Conservation (phyloP, 1,140 invertebrate genomes). For the Planococcus citri region DNA sequence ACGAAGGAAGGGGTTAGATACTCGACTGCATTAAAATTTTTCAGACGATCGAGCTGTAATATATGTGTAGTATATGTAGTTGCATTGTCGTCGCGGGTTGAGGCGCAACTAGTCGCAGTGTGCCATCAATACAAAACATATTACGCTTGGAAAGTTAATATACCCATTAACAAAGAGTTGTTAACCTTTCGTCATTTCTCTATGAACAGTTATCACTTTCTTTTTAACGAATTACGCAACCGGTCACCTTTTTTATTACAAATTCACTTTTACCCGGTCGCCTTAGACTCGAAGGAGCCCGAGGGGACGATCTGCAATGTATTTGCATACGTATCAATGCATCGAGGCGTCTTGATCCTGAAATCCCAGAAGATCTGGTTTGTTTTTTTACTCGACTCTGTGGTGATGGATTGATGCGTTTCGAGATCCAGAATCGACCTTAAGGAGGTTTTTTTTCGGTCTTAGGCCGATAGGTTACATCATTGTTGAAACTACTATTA, state of each 20-base stretch:
- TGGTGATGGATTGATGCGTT: neutral
- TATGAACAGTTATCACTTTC: slow-evolving; percentile 7
- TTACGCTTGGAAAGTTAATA: slow-evolving; percentile 7
- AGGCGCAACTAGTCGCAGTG: too few relatives aligned
- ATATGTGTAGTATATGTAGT: too few relatives aligned
- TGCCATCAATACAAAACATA: neutral
- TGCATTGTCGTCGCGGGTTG: too few relatives aligned
- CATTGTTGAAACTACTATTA: neutral
- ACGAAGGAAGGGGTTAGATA: too few relatives aligned
- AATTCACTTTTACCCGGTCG: slow-evolving; percentile 1
- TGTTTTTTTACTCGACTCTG: neutral
- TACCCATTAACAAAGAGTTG: neutral
- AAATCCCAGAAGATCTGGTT: neutral
- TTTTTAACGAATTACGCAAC: slow-evolving; percentile 3
- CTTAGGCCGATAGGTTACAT: too few relatives aligned
- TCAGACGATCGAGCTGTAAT: too few relatives aligned
- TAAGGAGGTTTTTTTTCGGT: neutral
- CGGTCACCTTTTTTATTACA: neutral
- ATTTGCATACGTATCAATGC: slow-evolving; percentile 6
- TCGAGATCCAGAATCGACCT: neutral
- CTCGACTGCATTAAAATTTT: too few relatives aligned
- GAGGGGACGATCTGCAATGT: neutral
- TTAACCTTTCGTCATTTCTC: slow-evolving; percentile 6
- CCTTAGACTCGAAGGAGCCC: too few relatives aligned
- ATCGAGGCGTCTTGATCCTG: too few relatives aligned